Evolutionary conservation across 2,888 invertebrate genomes (phyloP).

Genomic region (Bellardia bayeri): DNA sequence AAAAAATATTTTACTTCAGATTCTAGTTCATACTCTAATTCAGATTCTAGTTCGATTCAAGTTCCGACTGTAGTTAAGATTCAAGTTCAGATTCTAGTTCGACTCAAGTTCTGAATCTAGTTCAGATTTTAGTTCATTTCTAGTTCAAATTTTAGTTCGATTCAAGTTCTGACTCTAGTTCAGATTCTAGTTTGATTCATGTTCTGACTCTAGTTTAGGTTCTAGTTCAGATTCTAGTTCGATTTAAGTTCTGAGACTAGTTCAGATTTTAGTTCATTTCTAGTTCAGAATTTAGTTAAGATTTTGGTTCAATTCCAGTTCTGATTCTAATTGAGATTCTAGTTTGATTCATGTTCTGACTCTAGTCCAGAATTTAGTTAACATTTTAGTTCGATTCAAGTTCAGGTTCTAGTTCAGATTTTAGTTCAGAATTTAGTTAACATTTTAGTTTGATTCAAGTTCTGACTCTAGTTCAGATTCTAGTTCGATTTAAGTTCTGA

Average conservation of each 20-base stretch:
- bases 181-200: not conserved
- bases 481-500: not conserved
- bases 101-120: not conserved
- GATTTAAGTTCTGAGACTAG: not conserved
- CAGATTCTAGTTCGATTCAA: too few species aligned
- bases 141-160: too few species aligned
- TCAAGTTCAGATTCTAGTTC: too few species aligned
- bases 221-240: not conserved
- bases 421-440: too few species aligned
- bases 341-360: too few species aligned
- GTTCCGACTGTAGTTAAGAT: too few species aligned
- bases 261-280: not conserved
- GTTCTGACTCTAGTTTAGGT: not conserved
- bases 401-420: constrained; percentile 8
- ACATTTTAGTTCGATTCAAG: not conserved
- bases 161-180: not conserved
- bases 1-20: too few species aligned
- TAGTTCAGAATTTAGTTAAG: not conserved
- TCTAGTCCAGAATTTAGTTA: too few species aligned
- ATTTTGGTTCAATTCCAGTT: not conserved
- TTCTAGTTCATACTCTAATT: too few species aligned
- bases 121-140: not conserved
- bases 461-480: not conserved
- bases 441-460: not conserved
- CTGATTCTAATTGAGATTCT: not conserved